These are phyloP conservation scores for Drosophila subobscura DNA, from an alignment of 1,140 invertebrate species.

Conservation along the genomic window DNA sequence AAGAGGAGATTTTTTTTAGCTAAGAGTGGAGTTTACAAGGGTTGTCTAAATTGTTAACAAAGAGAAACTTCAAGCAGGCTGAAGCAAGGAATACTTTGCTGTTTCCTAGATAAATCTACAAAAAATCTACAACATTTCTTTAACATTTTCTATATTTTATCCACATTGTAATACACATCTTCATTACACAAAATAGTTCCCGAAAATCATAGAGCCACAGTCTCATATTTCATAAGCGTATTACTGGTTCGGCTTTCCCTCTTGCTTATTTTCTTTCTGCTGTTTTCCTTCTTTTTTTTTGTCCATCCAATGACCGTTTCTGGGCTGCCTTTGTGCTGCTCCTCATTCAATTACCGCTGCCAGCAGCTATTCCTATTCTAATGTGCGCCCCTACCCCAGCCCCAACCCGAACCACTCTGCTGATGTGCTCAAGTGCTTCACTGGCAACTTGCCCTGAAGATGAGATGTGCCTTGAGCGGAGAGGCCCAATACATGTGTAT, in stretches of 20 bases:
- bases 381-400: constrained; percentile 14
- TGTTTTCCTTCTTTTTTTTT: constrained; percentile 10
- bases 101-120: too few relatives aligned
- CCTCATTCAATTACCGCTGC: constrained; percentile 76
- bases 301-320: constrained; percentile 57
- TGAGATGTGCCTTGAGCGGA: constrained; percentile 20
- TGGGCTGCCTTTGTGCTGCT: constrained; percentile 58
- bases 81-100: too few relatives aligned
- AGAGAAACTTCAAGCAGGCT: too few relatives aligned
- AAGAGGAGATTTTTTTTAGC: neutral
- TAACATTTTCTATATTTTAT: neutral
- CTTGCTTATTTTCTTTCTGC: neutral
- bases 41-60: too few relatives aligned
- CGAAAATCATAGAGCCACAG: too few relatives aligned
- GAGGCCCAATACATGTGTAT: neutral
- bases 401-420: constrained; percentile 4
- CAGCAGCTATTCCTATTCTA: constrained; percentile 68
- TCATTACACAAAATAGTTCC: too few relatives aligned
- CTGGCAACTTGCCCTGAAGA: constrained; percentile 71
- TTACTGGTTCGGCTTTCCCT: neutral
- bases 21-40: too few relatives aligned
- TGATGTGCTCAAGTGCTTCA: constrained; percentile 72
- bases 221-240: constrained; percentile 3
- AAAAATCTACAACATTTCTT: neutral
- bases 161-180: too few relatives aligned